Conservation (phyloP, 2,888 invertebrate genomes). For the Helleia helle region DNA sequence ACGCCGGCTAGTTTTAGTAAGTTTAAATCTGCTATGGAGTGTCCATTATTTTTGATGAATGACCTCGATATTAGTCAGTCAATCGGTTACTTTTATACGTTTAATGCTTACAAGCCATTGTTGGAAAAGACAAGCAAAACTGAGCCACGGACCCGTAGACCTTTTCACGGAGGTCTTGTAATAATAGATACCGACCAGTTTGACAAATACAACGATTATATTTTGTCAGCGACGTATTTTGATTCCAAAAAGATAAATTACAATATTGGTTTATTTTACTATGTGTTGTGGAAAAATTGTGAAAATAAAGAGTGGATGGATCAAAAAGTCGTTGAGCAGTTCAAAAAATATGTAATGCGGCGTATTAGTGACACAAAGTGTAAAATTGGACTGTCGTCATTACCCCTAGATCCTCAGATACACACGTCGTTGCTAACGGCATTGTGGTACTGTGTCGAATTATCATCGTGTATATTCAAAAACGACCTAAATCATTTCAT, state of each 20-base stretch:
- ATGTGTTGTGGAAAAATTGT: slow-evolving; percentile 34
- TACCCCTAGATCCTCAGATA: slow-evolving; percentile 32
- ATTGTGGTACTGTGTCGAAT: slow-evolving; percentile 35
- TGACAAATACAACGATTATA: slow-evolving; percentile 38
- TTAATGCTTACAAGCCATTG: slow-evolving; percentile 34
- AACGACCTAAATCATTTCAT: slow-evolving; percentile 24
- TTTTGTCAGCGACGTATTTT: slow-evolving; percentile 37
- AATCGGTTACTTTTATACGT: slow-evolving; percentile 37
- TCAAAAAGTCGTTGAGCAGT: slow-evolving; percentile 31
- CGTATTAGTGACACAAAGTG: slow-evolving; percentile 30
- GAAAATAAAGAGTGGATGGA: slow-evolving; percentile 41
- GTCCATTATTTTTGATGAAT: slow-evolving; percentile 31
- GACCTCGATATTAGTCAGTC: slow-evolving; percentile 31
- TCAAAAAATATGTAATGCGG: slow-evolving; percentile 31
- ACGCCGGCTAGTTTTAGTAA: slow-evolving; percentile 29
- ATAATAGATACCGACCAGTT: slow-evolving; percentile 29
- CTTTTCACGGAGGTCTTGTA: slow-evolving; percentile 35
- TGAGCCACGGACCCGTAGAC: slow-evolving; percentile 34
- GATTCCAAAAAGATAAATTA: slow-evolving; percentile 30
- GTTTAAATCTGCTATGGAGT: slow-evolving; percentile 31
- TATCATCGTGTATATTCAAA: slow-evolving; percentile 33
- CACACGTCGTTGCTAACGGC: slow-evolving; percentile 28
- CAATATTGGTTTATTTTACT: slow-evolving; percentile 36
- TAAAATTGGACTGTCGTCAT: slow-evolving; percentile 31
- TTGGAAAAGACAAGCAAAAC: slow-evolving; percentile 22